Percentiles rank a stretch among this genome's conserved stretches.
Conservation (phyloP, 2,797 vertebrate species). For the Peromyscus attwateri region DNA sequence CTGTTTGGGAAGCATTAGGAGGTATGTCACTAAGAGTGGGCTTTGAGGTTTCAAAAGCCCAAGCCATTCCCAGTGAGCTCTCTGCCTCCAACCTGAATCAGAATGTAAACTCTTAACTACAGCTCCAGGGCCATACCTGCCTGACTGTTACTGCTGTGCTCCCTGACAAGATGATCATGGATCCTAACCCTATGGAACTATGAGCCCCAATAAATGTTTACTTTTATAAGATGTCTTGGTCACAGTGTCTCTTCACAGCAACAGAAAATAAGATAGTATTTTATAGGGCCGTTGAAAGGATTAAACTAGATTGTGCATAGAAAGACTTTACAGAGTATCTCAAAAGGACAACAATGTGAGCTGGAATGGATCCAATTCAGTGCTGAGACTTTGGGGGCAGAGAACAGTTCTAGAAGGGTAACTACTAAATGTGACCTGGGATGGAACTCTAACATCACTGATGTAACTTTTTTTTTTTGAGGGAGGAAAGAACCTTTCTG, state of each 20-base stretch:
- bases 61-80: no score
- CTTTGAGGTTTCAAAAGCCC: no score
- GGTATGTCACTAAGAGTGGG: no score
- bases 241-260: not conserved
- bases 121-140: not conserved
- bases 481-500: constrained; percentile 78
- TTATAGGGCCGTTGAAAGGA: not conserved
- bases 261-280: not conserved
- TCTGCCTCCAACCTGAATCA: no score
- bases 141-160: not conserved
- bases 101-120: no score
- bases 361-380: not conserved
- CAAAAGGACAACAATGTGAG: constrained; percentile 32
- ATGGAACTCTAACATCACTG: not conserved
- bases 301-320: not conserved
- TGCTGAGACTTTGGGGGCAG: not conserved
- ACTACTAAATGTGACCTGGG: not conserved
- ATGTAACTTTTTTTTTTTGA: not conserved
- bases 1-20: not conserved
- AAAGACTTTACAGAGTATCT: constrained; percentile 41
- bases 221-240: not conserved
- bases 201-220: not conserved
- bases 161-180: not conserved
- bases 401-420: constrained; percentile 1
- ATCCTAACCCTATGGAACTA: not conserved